Percentiles rank a stretch among this genome's conserved stretches.
phyloP scores from a whole-genome alignment of 1,140 invertebrate genomes.

The Anadara kagoshimensis region DNA sequence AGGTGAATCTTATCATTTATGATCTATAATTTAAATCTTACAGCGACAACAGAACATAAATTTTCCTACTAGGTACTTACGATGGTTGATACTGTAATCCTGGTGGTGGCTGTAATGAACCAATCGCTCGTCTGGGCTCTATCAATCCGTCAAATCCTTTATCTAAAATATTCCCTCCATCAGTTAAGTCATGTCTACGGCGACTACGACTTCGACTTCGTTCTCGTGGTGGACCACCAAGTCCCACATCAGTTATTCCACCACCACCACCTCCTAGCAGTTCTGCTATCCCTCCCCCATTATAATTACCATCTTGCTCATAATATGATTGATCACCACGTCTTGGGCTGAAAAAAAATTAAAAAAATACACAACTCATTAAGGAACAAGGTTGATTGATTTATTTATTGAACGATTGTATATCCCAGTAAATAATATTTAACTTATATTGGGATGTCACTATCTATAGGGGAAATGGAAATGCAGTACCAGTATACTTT shows the following conservation, averaged over 20 bases:
- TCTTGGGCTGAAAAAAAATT: constrained; percentile 9
- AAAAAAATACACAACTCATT: too few species aligned
- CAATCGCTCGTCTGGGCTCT: constrained; percentile 25
- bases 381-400: too few species aligned
- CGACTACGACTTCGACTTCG: constrained; percentile 3
- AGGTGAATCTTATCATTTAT: too few species aligned
- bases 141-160: constrained; percentile 48
- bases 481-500: too few species aligned
- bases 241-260: constrained; percentile 19
- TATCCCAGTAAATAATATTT: too few species aligned
- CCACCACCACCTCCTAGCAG: constrained; percentile 14
- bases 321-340: background rate
- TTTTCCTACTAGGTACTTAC: constrained; percentile 40
- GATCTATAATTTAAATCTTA: too few species aligned
- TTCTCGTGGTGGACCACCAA: constrained; percentile 9
- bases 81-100: constrained; percentile 56
- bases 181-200: background rate
- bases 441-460: too few species aligned
- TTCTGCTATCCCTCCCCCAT: background rate
- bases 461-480: too few species aligned
- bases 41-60: background rate
- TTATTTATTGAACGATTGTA: too few species aligned
- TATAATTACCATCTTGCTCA: background rate
- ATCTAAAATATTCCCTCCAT: constrained; percentile 41
- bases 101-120: constrained; percentile 36